phyloP scores from a whole-genome alignment of 2,797 vertebrate species.

The Sebastes matsubarae region DNA sequence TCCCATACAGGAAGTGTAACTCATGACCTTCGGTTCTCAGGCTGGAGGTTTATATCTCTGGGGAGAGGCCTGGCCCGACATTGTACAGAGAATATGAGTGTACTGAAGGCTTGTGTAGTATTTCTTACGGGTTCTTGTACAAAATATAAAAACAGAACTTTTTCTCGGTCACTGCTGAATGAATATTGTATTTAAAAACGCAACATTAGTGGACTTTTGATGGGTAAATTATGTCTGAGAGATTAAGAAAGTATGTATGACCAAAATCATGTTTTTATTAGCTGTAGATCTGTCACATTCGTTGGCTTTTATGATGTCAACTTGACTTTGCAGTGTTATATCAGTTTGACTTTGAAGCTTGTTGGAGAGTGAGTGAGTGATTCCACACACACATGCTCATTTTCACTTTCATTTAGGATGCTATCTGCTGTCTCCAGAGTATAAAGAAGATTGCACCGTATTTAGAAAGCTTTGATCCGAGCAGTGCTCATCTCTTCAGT shows the following conservation, averaged over 20 bases:
- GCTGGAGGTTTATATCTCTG: slow-evolving; percentile 61
- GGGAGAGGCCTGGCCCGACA: slow-evolving; percentile 27
- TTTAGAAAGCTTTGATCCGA: slow-evolving; percentile 47
- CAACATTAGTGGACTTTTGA: neutral
- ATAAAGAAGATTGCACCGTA: neutral
- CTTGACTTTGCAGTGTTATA: neutral
- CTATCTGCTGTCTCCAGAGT: slow-evolving; percentile 28
- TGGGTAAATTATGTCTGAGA: neutral
- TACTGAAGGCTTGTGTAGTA: neutral
- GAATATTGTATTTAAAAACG: neutral
- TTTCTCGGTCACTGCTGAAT: neutral
- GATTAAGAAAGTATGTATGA: neutral
- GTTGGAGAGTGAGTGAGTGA: neutral
- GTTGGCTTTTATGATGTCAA: neutral
- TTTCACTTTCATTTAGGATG: slow-evolving; percentile 1
- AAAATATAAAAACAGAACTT: neutral
- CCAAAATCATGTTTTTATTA: neutral
- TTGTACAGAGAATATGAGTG: slow-evolving; percentile 8
- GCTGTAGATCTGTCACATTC: neutral
- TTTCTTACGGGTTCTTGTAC: neutral
- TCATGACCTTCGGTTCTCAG: slow-evolving; percentile 66
- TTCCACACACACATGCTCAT: neutral
- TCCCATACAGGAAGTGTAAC: slow-evolving; percentile 76
- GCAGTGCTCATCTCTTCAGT: slow-evolving; percentile 9
- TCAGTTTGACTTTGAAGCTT: neutral